phyloP scores from a whole-genome alignment of 2,797 vertebrate species.

The Macropus fuliginosus region DNA sequence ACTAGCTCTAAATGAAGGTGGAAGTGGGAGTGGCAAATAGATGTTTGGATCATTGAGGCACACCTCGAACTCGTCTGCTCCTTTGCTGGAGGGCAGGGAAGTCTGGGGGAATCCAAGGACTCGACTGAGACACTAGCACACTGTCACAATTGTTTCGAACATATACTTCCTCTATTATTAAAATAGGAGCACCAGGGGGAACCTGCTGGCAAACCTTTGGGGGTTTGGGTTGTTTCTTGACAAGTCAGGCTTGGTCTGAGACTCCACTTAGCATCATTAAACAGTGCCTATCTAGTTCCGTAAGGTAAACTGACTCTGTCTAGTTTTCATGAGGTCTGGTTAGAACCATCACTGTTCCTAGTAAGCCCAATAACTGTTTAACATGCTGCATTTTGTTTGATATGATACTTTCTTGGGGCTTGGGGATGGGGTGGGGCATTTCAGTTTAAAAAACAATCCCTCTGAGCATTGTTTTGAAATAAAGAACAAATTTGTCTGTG shows the following conservation, averaged over 20 bases:
- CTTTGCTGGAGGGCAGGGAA: constrained; percentile 9
- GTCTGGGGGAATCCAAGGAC: not conserved
- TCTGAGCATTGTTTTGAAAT: not conserved
- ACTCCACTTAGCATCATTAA: not conserved
- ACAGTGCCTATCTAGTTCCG: not conserved
- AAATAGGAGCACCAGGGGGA: not conserved
- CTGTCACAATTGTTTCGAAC: not conserved
- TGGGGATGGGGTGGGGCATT: not conserved
- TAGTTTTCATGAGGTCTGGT: not conserved
- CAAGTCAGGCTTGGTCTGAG: not conserved
- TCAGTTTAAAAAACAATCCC: not conserved
- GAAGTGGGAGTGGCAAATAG: constrained; percentile 21
- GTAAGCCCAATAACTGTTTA: not conserved
- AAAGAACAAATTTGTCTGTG: not conserved
- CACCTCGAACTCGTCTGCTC: not conserved
- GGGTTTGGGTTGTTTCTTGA: not conserved
- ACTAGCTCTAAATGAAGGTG: constrained; percentile 19
- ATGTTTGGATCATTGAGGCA: not conserved
- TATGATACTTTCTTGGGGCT: not conserved
- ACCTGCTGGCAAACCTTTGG: not conserved
- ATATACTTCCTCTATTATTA: not conserved
- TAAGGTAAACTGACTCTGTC: not conserved
- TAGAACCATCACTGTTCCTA: not conserved
- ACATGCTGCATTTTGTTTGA: not conserved
- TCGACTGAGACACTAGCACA: not conserved